These are phyloP conservation scores for Labeo rohita DNA, from an alignment of 2,113 vertebrate genomes.

Conservation along the genomic window DNA sequence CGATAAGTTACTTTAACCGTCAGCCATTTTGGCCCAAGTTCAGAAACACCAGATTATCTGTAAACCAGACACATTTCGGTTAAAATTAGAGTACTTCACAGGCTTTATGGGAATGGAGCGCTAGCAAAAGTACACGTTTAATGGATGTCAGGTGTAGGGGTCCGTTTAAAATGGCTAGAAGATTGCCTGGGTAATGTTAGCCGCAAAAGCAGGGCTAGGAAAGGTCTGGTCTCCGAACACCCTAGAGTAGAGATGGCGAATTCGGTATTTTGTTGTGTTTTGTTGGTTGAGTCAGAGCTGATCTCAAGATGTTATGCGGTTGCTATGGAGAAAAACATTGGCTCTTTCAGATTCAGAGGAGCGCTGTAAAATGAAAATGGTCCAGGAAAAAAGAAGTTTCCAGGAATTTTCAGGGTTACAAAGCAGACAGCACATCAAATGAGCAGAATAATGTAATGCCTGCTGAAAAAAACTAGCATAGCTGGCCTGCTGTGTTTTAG, in stretches of 20 bases:
- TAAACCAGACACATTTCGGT: neutral
- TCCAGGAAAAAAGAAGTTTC: conserved; percentile 80
- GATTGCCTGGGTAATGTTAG: conserved; percentile 31
- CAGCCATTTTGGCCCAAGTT: neutral
- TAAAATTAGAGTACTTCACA: neutral
- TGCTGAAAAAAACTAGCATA: conserved; percentile 2
- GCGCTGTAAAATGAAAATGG: conserved; percentile 79
- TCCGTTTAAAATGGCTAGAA: conserved; percentile 3
- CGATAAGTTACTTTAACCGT: neutral
- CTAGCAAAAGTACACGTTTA: conserved; percentile 25
- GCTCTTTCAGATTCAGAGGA: conserved; percentile 74
- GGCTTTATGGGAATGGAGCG: neutral
- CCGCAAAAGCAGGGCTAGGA: conserved; percentile 54
- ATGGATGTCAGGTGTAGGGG: conserved; percentile 44
- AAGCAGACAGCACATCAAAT: conserved; percentile 67
- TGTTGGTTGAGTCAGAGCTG: conserved; percentile 88
- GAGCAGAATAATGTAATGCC: conserved; percentile 63
- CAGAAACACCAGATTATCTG: conserved; percentile 16
- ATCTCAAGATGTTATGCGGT: conserved; percentile 87
- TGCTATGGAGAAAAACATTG: conserved; percentile 90
- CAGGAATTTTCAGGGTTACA: conserved; percentile 76
- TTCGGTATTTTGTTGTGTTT: conserved; percentile 77
- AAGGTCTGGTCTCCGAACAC: conserved; percentile 65
- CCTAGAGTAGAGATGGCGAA: conserved; percentile 69
- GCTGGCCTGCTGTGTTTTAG: neutral